A percentile compares a stretch with the other conserved stretches of the same genome.
These are phyloP conservation scores for Carpatolechia fugitivella DNA, from an alignment of 2,888 invertebrate genomes.

Conservation along the genomic window DNA sequence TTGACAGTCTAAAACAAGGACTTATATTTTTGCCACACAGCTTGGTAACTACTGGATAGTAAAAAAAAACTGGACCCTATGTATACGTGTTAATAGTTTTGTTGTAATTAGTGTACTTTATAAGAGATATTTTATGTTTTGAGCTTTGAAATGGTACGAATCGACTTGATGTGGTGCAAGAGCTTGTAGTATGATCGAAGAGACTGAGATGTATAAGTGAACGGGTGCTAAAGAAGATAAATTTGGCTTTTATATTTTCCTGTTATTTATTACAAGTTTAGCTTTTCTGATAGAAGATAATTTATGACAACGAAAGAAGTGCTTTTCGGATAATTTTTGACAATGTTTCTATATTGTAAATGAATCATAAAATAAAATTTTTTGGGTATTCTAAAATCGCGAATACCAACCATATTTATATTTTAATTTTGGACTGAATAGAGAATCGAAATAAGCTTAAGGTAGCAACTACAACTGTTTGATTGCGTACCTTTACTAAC, in stretches of 20 bases:
- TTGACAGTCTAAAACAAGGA: too few relatives aligned
- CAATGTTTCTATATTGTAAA: neutral
- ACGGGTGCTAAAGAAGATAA: conserved; percentile 37
- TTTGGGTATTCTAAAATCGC: too few relatives aligned
- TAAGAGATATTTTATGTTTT: neutral
- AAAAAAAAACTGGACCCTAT: too few relatives aligned
- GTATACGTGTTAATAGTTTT: neutral
- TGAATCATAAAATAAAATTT: neutral
- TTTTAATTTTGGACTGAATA: too few relatives aligned
- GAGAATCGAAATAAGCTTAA: too few relatives aligned
- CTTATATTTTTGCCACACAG: too few relatives aligned
- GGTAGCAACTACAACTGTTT: too few relatives aligned
- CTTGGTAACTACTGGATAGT: neutral
- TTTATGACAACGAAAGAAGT: conserved; percentile 1
- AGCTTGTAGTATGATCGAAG: conserved; percentile 36
- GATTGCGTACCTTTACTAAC: too few relatives aligned
- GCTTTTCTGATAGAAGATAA: neutral
- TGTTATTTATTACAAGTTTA: conserved; percentile 20
- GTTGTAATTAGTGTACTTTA: neutral
- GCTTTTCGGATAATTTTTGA: neutral
- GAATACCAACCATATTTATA: too few relatives aligned
- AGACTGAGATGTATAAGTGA: conserved; percentile 40
- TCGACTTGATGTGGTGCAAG: conserved; percentile 13
- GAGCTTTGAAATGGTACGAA: neutral
- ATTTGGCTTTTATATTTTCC: conserved; percentile 34